These are phyloP conservation scores for Intellagama lesueurii DNA, from an alignment of 2,797 vertebrate genomes.

Conservation along the genomic window DNA sequence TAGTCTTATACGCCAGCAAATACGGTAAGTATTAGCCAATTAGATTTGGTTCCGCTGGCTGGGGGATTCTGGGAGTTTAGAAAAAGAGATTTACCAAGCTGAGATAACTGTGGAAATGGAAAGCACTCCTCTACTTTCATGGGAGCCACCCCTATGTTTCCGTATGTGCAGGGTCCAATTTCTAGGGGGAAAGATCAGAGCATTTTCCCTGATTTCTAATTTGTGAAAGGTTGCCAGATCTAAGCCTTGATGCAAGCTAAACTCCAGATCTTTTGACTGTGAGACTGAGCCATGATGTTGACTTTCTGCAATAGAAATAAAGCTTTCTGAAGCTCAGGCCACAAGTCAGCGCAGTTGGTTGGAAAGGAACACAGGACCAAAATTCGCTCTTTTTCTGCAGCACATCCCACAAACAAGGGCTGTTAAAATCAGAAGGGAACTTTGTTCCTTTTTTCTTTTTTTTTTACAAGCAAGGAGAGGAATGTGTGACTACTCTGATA, in stretches of 20 bases:
- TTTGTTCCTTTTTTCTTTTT: constrained; percentile 4
- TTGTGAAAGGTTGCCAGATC: not conserved
- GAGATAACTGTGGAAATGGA: too few relatives aligned
- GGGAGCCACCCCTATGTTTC: not conserved
- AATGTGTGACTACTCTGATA: constrained; percentile 1
- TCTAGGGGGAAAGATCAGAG: not conserved
- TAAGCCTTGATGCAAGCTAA: not conserved
- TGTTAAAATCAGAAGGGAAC: constrained; percentile 21
- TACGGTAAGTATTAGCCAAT: not conserved
- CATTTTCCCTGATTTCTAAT: not conserved
- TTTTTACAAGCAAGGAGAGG: constrained; percentile 6
- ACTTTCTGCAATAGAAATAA: not conserved
- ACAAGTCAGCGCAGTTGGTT: constrained; percentile 4
- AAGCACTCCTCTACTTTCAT: not conserved
- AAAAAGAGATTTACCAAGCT: too few relatives aligned
- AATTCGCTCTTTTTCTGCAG: not conserved
- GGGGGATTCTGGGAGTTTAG: too few relatives aligned
- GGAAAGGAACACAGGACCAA: not conserved
- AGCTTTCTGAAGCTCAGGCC: not conserved
- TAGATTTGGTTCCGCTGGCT: not conserved
- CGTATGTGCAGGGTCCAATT: not conserved
- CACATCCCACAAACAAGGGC: constrained; percentile 20
- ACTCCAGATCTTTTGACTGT: not conserved
- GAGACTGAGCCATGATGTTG: not conserved
- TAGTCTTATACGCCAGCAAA: too few relatives aligned